A percentile compares a stretch with the other conserved stretches of the same genome.
Conservation (phyloP, 2,888 invertebrate genomes). For the Polydesmus complanatus region DNA sequence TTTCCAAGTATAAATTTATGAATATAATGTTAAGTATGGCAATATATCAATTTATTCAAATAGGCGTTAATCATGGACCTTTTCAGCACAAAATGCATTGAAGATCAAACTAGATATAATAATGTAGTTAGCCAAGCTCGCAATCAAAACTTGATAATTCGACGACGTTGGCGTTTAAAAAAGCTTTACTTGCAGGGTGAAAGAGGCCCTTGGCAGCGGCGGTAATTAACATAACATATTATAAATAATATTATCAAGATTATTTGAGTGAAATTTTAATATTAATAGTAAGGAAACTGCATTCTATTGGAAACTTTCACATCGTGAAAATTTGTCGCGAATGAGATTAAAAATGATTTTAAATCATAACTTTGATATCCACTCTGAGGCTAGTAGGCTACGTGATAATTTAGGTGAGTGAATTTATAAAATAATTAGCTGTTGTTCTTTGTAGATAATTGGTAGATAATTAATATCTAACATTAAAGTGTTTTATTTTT, state of each 20-base stretch:
- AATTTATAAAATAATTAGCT: neutral
- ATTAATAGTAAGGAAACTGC: slow-evolving; percentile 31
- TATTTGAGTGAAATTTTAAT: neutral
- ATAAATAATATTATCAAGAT: neutral
- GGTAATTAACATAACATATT: slow-evolving; percentile 22
- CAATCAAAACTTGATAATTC: slow-evolving; percentile 37
- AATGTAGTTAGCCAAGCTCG: slow-evolving; percentile 37
- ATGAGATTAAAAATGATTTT: slow-evolving; percentile 47
- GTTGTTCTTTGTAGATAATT: neutral
- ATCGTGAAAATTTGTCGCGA: slow-evolving; percentile 45
- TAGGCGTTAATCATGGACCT: slow-evolving; percentile 41
- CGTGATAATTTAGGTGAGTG: slow-evolving; percentile 42
- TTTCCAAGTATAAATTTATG: slow-evolving; percentile 35
- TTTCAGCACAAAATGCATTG: slow-evolving; percentile 35
- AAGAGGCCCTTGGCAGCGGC: slow-evolving; percentile 37
- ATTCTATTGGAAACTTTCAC: slow-evolving; percentile 44
- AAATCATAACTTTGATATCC: slow-evolving; percentile 42
- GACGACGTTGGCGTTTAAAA: slow-evolving; percentile 42
- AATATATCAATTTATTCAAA: slow-evolving; percentile 18
- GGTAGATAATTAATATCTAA: neutral
- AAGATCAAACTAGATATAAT: slow-evolving; percentile 41
- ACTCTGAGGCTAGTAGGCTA: slow-evolving; percentile 44
- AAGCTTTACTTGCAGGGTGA: slow-evolving; percentile 42
- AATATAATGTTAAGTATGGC: slow-evolving; percentile 5
- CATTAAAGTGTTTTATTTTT: neutral